phyloP scores from a whole-genome alignment of 2,113 vertebrate genomes.

The Seriola dumerili region DNA sequence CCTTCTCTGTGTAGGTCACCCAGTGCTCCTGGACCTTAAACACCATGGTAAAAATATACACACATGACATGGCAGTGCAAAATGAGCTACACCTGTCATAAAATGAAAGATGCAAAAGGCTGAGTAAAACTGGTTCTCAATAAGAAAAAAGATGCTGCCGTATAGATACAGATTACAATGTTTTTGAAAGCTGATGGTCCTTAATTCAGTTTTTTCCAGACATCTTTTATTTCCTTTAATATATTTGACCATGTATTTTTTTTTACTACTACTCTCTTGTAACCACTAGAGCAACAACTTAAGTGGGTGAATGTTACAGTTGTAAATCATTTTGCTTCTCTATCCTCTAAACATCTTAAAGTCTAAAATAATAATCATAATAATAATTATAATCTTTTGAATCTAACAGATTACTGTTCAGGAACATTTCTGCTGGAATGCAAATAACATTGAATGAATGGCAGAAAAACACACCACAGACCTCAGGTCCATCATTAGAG shows the following conservation, averaged over 20 bases:
- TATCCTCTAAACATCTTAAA: background rate
- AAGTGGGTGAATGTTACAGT: background rate
- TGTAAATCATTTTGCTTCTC: background rate
- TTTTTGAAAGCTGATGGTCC: background rate
- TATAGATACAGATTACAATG: background rate
- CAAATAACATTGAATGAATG: background rate
- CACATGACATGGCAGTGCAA: background rate
- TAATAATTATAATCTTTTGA: too few species aligned
- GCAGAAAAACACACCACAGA: constrained; percentile 48
- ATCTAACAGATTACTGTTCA: background rate
- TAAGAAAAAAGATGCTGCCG: background rate
- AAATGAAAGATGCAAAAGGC: background rate
- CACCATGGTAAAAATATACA: background rate
- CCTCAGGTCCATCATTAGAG: constrained; percentile 86
- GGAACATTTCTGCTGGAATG: background rate
- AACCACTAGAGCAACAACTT: too few species aligned
- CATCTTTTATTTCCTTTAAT: too few species aligned
- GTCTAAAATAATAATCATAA: background rate
- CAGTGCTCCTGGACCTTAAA: constrained; percentile 89
- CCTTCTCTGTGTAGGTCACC: constrained; percentile 83
- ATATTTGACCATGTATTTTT: too few species aligned
- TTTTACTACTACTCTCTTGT: too few species aligned
- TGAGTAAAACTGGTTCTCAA: background rate
- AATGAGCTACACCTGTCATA: background rate
- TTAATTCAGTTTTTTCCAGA: too few species aligned